These are phyloP conservation scores for Drusus annulatus DNA, from an alignment of 1,140 invertebrate species.

Conservation along the genomic window DNA sequence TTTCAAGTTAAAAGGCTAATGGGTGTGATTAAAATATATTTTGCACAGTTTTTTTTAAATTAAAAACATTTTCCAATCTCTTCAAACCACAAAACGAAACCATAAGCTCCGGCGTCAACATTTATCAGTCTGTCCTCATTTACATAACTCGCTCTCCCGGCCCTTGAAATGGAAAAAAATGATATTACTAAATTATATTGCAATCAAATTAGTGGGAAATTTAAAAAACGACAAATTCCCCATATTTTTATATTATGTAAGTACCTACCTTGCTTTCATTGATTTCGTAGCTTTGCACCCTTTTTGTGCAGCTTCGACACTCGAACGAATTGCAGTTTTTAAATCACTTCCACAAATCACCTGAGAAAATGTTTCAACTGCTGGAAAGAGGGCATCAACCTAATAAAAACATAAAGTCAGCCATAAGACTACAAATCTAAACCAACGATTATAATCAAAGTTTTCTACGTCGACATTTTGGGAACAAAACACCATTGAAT, in stretches of 20 bases:
- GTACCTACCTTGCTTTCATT: constrained; percentile 73
- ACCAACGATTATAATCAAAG: too few species aligned
- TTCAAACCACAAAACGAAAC: constrained; percentile 74
- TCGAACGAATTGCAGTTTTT: constrained; percentile 59
- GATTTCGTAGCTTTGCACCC: constrained; percentile 71
- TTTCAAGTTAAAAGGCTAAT: too few species aligned
- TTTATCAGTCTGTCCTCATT: constrained; percentile 69
- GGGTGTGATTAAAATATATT: not conserved
- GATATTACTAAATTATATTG: too few species aligned
- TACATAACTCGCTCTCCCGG: constrained; percentile 77
- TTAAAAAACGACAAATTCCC: too few species aligned
- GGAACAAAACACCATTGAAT: too few species aligned
- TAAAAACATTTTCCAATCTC: constrained; percentile 62
- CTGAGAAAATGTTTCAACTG: constrained; percentile 52
- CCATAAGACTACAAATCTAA: not conserved
- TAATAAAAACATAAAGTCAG: constrained; percentile 45
- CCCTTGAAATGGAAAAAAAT: constrained; percentile 69
- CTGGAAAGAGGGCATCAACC: constrained; percentile 50
- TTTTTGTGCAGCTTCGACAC: constrained; percentile 63
- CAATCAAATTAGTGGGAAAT: too few species aligned
- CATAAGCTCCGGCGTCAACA: constrained; percentile 81
- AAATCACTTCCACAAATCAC: constrained; percentile 4
- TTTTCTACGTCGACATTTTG: too few species aligned
- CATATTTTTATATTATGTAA: too few species aligned
- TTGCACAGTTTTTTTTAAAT: not conserved